phyloP scores from a whole-genome alignment of 2,797 vertebrate species.

The Poecilia gillii region DNA sequence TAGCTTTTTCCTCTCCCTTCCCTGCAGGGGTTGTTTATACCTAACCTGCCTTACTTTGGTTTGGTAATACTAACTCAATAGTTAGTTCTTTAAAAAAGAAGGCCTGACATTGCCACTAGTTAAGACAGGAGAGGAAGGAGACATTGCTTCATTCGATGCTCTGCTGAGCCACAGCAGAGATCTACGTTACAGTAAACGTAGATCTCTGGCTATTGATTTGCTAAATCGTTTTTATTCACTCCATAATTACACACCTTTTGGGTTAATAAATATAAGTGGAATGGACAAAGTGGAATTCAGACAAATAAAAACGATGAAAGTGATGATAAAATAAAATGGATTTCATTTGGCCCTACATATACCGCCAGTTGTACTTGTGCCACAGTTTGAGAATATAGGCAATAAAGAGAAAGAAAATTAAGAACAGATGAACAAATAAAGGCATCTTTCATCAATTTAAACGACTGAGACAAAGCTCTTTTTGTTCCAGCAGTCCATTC shows the following conservation, averaged over 20 bases:
- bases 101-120: no score
- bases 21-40: neutral
- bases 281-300: neutral
- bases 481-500: neutral
- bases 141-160: neutral
- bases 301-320: neutral
- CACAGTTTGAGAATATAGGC: neutral
- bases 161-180: neutral
- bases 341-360: neutral
- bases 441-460: neutral
- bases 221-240: neutral
- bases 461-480: neutral
- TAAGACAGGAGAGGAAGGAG: neutral
- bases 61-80: no score
- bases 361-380: neutral
- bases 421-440: neutral
- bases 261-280: neutral
- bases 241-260: neutral
- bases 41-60: neutral
- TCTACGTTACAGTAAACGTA: neutral
- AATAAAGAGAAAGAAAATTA: neutral
- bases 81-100: neutral
- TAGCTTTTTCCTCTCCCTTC: neutral
- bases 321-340: neutral
- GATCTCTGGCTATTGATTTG: neutral